These are phyloP conservation scores for Pipistrellus pipistrellus DNA, from an alignment of 2,797 vertebrate species.

Conservation along the genomic window DNA sequence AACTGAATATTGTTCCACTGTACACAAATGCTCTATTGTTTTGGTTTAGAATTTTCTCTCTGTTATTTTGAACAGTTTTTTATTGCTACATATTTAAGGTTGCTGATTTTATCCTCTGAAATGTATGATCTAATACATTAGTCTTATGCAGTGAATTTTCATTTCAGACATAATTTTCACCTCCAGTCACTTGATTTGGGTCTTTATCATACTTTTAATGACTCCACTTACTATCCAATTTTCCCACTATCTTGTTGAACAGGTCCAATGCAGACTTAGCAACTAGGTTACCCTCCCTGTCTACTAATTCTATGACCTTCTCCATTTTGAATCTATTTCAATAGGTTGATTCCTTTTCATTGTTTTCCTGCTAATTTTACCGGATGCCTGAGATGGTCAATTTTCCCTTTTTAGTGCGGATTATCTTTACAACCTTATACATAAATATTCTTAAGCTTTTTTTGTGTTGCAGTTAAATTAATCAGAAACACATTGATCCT, in stretches of 20 bases:
- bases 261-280: background rate
- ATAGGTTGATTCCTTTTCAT: background rate
- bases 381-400: background rate
- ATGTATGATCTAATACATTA: background rate
- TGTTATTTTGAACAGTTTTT: background rate
- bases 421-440: background rate
- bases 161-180: background rate
- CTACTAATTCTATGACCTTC: background rate
- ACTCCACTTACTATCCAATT: background rate
- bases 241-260: background rate
- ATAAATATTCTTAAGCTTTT: constrained; percentile 7
- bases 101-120: background rate
- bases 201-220: constrained; percentile 3
- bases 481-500: background rate
- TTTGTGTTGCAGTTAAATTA: background rate
- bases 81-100: background rate
- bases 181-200: background rate
- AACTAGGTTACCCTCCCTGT: background rate
- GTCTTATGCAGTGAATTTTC: background rate
- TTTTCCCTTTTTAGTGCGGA: background rate
- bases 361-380: background rate
- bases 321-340: background rate
- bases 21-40: background rate
- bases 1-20: background rate
- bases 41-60: background rate